These are phyloP conservation scores for Pipistrellus pipistrellus DNA, from an alignment of 2,797 vertebrate species.

Conservation along the genomic window DNA sequence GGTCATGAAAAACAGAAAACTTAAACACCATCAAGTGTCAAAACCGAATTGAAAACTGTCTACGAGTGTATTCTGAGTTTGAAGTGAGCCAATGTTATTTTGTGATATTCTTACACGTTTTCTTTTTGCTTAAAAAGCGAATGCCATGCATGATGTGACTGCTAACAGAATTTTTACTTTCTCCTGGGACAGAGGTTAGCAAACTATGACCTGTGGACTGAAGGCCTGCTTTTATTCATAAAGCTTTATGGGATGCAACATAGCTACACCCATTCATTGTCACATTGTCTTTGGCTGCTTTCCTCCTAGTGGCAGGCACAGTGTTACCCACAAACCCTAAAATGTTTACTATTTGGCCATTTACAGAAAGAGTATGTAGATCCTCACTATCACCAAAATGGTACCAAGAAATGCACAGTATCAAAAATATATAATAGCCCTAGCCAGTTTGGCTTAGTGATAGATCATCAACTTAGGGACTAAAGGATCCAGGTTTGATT, in stretches of 20 bases:
- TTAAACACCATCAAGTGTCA: neutral
- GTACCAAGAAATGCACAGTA: neutral
- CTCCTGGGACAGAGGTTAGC: neutral
- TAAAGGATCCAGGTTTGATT: no score
- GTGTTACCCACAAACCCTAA: neutral
- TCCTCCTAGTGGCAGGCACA: neutral
- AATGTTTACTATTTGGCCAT: neutral
- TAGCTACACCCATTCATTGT: neutral
- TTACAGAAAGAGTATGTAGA: constrained; percentile 17
- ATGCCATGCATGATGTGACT: neutral
- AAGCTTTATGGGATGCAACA: constrained; percentile 18
- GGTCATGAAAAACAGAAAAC: neutral
- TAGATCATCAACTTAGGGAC: no score
- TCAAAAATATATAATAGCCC: neutral
- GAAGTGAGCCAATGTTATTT: neutral
- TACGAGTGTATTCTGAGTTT: neutral
- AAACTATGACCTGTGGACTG: neutral
- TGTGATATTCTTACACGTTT: neutral
- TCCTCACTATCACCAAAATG: neutral
- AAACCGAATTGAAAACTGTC: neutral
- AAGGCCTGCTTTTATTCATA: constrained; percentile 64
- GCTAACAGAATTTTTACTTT: neutral
- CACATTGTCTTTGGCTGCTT: neutral
- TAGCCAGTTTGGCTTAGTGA: no score
- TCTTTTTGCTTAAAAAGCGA: constrained; percentile 31